Evolutionary conservation across 2,888 invertebrate species (phyloP).

Genomic region (Ochlodes sylvanus): DNA sequence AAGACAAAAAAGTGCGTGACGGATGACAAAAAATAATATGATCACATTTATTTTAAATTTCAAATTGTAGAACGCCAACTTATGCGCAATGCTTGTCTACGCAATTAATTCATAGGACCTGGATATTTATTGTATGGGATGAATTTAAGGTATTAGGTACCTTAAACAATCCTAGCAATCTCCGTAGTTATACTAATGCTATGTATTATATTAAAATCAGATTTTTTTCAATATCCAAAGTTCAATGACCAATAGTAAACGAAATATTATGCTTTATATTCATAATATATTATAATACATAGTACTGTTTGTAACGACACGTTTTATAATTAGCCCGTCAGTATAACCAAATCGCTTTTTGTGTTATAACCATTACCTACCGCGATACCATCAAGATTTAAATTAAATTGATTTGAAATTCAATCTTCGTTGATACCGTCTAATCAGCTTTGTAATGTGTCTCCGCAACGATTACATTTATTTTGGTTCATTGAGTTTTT

Average conservation of each 20-base stretch:
- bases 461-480: slow-evolving; percentile 20
- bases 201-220: too few species aligned
- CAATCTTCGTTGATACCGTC: slow-evolving; percentile 26
- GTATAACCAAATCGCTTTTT: slow-evolving; percentile 4
- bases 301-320: background rate
- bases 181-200: too few species aligned
- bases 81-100: background rate
- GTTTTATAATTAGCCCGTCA: slow-evolving; percentile 1
- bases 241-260: too few species aligned
- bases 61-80: background rate
- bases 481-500: slow-evolving; percentile 32
- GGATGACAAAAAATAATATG: slow-evolving; percentile 16
- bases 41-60: background rate
- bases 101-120: too few species aligned
- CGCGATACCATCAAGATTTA: slow-evolving; percentile 20
- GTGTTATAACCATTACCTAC: slow-evolving; percentile 9
- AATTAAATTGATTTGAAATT: slow-evolving; percentile 30
- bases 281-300: background rate
- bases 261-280: too few species aligned
- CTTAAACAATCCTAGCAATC: too few species aligned
- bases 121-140: too few species aligned
- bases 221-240: too few species aligned
- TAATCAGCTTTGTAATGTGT: slow-evolving; percentile 29
- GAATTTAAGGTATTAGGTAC: too few species aligned
- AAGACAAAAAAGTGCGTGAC: slow-evolving; percentile 30